Conservation (phyloP, 2,888 invertebrate species). For the Drosophila cracens region DNA sequence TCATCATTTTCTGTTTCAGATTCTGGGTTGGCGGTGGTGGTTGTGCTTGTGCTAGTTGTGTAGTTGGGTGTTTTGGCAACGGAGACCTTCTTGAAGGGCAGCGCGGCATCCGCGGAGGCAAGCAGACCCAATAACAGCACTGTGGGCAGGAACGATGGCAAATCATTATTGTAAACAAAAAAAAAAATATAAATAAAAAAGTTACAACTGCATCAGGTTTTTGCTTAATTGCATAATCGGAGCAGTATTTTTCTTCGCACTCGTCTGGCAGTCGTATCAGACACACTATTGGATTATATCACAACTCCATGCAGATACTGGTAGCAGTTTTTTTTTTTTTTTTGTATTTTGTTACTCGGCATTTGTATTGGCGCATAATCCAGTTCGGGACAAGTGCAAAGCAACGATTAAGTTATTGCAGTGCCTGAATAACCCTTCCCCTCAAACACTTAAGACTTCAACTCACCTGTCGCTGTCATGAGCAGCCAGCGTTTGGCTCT, state of each 20-base stretch:
- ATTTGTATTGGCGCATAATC: constrained; percentile 36
- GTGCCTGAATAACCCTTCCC: constrained; percentile 23
- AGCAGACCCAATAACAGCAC: constrained; percentile 86
- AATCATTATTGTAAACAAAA: neutral
- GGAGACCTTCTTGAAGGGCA: constrained; percentile 87
- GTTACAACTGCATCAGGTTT: constrained; percentile 33
- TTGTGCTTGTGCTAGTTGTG: constrained; percentile 86
- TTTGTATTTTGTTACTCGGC: neutral
- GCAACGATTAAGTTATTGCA: constrained; percentile 23
- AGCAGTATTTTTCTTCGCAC: constrained; percentile 14
- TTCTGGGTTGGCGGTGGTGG: constrained; percentile 61
- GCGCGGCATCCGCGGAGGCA: constrained; percentile 84
- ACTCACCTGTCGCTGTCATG: constrained; percentile 86
- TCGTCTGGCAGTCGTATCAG: constrained; percentile 8
- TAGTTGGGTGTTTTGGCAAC: constrained; percentile 77
- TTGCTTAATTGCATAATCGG: constrained; percentile 50
- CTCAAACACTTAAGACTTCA: constrained; percentile 10
- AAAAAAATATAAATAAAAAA: constrained; percentile 3
- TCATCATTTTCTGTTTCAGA: constrained; percentile 57
- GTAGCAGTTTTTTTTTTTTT: constrained; percentile 22
- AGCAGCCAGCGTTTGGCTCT: constrained; percentile 86
- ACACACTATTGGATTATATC: constrained; percentile 50
- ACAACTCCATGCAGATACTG: constrained; percentile 22
- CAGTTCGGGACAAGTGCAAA: constrained; percentile 25
- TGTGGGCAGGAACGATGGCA: constrained; percentile 9